phyloP scores from a whole-genome alignment of 2,113 vertebrate species.

The Chrysemys picta region DNA sequence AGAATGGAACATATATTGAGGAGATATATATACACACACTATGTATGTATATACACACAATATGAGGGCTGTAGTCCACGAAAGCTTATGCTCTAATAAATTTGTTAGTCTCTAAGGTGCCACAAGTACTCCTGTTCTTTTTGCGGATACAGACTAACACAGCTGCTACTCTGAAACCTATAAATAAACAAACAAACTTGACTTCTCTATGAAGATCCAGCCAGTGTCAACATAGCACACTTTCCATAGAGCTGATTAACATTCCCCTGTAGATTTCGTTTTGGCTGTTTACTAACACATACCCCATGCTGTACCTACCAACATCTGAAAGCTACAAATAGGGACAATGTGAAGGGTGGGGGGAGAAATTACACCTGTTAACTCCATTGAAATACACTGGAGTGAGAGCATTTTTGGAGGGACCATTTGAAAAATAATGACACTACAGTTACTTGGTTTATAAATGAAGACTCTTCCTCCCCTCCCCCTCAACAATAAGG shows the following conservation, averaged over 20 bases:
- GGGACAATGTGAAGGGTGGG: fast-evolving
- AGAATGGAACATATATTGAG: too few relatives aligned
- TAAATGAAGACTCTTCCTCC: not conserved
- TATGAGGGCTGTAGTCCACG: too few relatives aligned
- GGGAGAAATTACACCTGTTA: not conserved
- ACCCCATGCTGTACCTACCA: not conserved
- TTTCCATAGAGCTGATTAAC: not conserved
- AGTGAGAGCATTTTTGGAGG: not conserved
- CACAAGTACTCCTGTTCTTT: too few relatives aligned
- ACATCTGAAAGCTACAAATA: not conserved
- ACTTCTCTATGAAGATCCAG: not conserved
- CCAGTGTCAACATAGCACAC: not conserved
- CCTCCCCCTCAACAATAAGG: not conserved
- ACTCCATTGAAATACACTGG: not conserved
- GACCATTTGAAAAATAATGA: not conserved
- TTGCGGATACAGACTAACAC: too few relatives aligned
- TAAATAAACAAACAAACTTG: not conserved
- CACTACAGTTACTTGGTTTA: not conserved
- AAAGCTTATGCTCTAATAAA: too few relatives aligned
- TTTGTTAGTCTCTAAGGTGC: too few relatives aligned
- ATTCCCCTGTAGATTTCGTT: not conserved
- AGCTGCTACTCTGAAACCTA: too few relatives aligned
- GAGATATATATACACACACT: too few relatives aligned
- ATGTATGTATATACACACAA: too few relatives aligned
- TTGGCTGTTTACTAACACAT: not conserved